A percentile compares a stretch with the other conserved stretches of the same genome.
phyloP scores from a whole-genome alignment of 30 jellyfish, hydroid and myxozoan genomes.

The Clytia hemisphaerica region DNA sequence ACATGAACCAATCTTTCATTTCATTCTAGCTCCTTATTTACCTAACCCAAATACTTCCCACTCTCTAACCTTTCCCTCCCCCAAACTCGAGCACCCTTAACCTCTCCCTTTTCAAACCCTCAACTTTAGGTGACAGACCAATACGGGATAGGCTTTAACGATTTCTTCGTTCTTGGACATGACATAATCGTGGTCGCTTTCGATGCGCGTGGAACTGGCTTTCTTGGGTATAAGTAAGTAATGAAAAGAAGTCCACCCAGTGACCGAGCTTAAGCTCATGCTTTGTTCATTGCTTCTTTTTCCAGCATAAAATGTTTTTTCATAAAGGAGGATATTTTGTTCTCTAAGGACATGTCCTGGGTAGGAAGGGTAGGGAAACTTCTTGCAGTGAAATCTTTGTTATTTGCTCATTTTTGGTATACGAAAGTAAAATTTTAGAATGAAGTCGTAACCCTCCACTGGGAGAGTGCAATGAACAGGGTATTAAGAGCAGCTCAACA shows the following conservation, averaged over 20 bases:
- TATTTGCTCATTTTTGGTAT: background rate
- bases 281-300: background rate
- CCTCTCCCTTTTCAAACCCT: too few relatives aligned
- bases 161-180: conserved; percentile 50
- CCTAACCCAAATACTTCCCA: too few relatives aligned
- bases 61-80: too few relatives aligned
- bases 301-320: background rate
- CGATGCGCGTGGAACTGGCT: conserved; percentile 96
- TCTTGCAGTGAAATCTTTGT: background rate
- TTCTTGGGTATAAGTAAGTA: conserved; percentile 82
- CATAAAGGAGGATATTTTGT: too few relatives aligned
- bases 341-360: too few relatives aligned
- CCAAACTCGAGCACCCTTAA: too few relatives aligned
- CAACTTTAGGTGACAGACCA: conserved; percentile 76
- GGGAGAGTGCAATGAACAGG: too few relatives aligned
- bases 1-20: background rate
- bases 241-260: background rate
- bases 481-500: too few relatives aligned
- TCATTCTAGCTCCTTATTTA: background rate
- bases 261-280: background rate
- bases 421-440: too few relatives aligned
- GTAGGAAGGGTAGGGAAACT: background rate
- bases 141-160: conserved; percentile 55
- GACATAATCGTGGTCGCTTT: conserved; percentile 64
- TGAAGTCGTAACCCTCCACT: too few relatives aligned